phyloP scores from a whole-genome alignment of 2,113 vertebrate genomes.

The Pelodiscus sinensis region DNA sequence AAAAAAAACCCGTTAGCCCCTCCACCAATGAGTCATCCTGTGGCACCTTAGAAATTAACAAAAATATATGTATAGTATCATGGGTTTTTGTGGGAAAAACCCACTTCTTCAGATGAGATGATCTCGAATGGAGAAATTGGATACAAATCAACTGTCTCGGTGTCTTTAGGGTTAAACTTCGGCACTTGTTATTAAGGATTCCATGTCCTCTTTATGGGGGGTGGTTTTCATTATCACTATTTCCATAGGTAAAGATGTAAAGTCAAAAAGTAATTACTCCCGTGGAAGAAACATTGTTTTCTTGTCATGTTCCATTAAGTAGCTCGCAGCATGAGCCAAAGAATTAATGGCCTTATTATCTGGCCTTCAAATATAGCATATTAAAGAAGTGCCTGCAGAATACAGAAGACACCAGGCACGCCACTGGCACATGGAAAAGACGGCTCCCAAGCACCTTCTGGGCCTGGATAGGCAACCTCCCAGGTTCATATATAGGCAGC shows the following conservation, averaged over 20 bases:
- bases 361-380: conserved; percentile 43
- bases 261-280: conserved; percentile 59
- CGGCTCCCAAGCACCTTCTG: too few relatives aligned
- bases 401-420: rapidly evolving
- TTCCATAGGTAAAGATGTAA: conserved; percentile 55
- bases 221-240: conserved; percentile 31
- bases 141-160: neutral
- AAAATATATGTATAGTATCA: too few relatives aligned
- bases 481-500: neutral
- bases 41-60: too few relatives aligned
- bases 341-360: conserved; percentile 63
- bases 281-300: conserved; percentile 57
- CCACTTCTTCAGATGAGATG: too few relatives aligned
- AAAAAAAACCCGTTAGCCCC: too few relatives aligned
- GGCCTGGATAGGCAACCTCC: neutral
- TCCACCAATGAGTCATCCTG: too few relatives aligned
- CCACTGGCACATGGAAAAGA: neutral
- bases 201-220: conserved; percentile 41
- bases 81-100: too few relatives aligned
- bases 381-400: conserved; percentile 13
- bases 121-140: neutral
- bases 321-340: conserved; percentile 28
- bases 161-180: conserved; percentile 10
- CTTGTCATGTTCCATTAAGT: conserved; percentile 69
- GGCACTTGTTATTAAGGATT: conserved; percentile 20